Evolutionary conservation across 2,888 invertebrate genomes (phyloP).

Genomic region (Drosophila eohydei): DNA sequence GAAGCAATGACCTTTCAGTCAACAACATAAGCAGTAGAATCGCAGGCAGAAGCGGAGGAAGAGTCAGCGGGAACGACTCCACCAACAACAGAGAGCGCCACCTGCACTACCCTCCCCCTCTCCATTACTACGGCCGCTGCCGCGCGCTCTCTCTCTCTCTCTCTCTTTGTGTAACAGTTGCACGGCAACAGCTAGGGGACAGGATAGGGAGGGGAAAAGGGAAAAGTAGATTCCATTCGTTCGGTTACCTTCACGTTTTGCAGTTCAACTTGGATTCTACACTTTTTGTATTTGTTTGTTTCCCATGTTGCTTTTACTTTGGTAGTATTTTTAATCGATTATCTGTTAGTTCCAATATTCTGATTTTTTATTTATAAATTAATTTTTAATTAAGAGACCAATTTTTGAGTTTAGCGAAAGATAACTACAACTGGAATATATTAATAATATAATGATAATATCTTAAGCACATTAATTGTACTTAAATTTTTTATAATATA

Average conservation of each 20-base stretch:
- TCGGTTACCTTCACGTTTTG: constrained; percentile 29
- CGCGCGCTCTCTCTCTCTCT: not conserved
- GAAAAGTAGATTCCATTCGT: constrained; percentile 10
- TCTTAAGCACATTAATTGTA: too few relatives aligned
- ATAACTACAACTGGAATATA: not conserved
- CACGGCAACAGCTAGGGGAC: constrained; percentile 41
- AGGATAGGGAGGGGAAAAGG: constrained; percentile 2
- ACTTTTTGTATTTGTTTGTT: constrained; percentile 29
- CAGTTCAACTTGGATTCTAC: constrained; percentile 25
- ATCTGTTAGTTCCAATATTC: constrained; percentile 10
- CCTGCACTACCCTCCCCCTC: constrained; percentile 4
- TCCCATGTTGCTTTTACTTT: not conserved
- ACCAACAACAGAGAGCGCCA: constrained; percentile 15
- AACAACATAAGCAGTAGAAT: constrained; percentile 52
- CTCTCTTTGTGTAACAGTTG: constrained; percentile 30
- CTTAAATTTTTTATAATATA: too few relatives aligned
- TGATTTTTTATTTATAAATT: constrained; percentile 2
- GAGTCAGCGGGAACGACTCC: constrained; percentile 7
- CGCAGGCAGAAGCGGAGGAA: not conserved
- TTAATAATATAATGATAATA: too few relatives aligned
- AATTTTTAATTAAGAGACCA: constrained; percentile 9
- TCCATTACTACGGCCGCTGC: not conserved
- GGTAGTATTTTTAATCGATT: constrained; percentile 16
- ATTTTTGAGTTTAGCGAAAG: not conserved
- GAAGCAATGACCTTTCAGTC: constrained; percentile 79